phyloP scores from a whole-genome alignment of 1,140 invertebrate species.

The Drosophila pseudoobscura region DNA sequence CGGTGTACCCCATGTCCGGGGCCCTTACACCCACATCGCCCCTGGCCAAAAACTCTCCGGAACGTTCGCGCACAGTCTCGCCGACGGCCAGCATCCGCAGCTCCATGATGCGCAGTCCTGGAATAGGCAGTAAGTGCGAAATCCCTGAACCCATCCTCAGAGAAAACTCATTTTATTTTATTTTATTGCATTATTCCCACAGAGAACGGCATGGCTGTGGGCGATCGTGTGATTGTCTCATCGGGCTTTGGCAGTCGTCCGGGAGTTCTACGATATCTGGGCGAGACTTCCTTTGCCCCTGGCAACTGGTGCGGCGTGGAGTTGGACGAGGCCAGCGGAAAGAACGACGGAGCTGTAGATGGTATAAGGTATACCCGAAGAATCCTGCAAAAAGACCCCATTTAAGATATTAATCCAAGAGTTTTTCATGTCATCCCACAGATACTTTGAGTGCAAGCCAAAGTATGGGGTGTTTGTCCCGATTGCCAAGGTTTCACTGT shows the following conservation, averaged over 20 bases:
- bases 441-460: constrained; percentile 96
- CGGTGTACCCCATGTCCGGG: constrained; percentile 86
- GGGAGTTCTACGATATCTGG: constrained; percentile 93
- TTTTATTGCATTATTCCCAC: constrained; percentile 7
- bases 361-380: constrained; percentile 87
- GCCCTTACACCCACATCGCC: constrained; percentile 78
- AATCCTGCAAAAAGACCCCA: not conserved
- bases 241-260: constrained; percentile 92
- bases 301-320: constrained; percentile 98
- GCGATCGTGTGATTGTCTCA: constrained; percentile 96
- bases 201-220: constrained; percentile 87
- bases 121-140: constrained; percentile 75
- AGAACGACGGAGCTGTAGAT: constrained; percentile 97
- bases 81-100: constrained; percentile 84
- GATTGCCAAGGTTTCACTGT: constrained; percentile 92
- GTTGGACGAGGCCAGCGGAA: constrained; percentile 95
- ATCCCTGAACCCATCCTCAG: too few species aligned
- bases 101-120: constrained; percentile 81
- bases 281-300: constrained; percentile 93
- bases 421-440: constrained; percentile 75
- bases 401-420: not conserved
- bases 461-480: constrained; percentile 97
- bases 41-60: constrained; percentile 69
- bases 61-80: constrained; percentile 82
- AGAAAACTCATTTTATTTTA: not conserved